phyloP scores from a whole-genome alignment of 2,113 vertebrate species.

The Arizona elegans region DNA sequence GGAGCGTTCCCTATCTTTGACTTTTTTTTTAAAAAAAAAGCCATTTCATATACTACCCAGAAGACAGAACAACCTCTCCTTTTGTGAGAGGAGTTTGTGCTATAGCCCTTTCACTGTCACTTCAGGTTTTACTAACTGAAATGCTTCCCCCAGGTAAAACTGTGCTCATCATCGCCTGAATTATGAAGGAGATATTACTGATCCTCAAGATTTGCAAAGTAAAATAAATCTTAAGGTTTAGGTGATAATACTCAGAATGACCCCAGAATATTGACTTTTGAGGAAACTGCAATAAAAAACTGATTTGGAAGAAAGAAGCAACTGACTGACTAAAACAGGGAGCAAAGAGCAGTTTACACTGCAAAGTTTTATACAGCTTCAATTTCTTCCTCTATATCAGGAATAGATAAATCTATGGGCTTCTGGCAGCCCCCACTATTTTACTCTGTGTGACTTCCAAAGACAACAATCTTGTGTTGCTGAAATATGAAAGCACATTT shows the following conservation, averaged over 20 bases:
- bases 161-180: neutral
- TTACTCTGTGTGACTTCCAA: neutral
- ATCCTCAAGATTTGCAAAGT: neutral
- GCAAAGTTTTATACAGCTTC: neutral
- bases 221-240: neutral
- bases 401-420: neutral
- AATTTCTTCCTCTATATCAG: neutral
- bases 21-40: neutral
- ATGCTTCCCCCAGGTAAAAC: neutral
- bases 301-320: neutral
- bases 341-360: neutral
- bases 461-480: neutral
- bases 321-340: neutral
- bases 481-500: neutral
- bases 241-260: neutral
- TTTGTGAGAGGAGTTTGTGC: neutral
- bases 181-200: neutral
- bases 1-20: neutral
- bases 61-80: neutral
- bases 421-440: neutral
- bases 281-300: neutral
- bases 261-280: neutral
- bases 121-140: neutral
- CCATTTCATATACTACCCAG: neutral
- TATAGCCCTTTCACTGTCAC: neutral